Base-by-base conservation (phyloP, 2,888 invertebrate species). In the Dolichomitus sp. region DNA sequence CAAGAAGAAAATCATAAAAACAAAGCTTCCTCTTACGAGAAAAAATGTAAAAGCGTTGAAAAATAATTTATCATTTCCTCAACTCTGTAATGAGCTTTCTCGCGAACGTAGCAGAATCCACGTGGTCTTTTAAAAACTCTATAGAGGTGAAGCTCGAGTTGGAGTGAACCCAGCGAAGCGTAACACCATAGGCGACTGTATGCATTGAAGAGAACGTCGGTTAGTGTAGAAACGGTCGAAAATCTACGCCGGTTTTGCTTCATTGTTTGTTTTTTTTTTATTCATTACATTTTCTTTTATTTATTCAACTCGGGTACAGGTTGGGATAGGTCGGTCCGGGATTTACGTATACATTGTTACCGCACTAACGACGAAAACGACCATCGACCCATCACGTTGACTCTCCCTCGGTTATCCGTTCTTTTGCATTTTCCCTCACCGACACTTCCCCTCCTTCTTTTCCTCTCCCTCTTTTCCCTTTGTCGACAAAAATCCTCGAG, bases 271-370 rank as follows among this genome's bases (percentile, higher is more conserved):
- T 37, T 37, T 37, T 69, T 54, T 14, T 52, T n/a, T 17, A n/a
- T 17, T 48, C 17, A 5, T 48, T 48, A n/a, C 33, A 61, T 59
- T 50, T 59, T 12, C 59, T 50, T 76, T 68, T 59, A 76, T 76
- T 76, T 68, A 76, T 76, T 76, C 76, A 68, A 59, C 66, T 68
- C 50, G n/a, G 33, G 37, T 54, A 4, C 14, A 27, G 27, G 54
- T 27, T 27, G 54, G 14, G 12, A 59, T 59, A 68, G 66, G 59
- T 23, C 59, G 45, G 66, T 50, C 37, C n/a, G 19, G 52, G 17
- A 5, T 63, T 12, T 68, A 37, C 68, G 76, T 68, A 68, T 59
- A 76, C 76, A 76, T 68, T 61, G 68, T 76, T 76, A 68, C 59
- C 75, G 27, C 19, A 76, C 59, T 59, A 68, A 69, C 76, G 68